Evolutionary conservation across 2,888 invertebrate species (phyloP), one percentile per base, ranked within the genome.

Genomic region (Didymodactylos carnosus): DNA sequence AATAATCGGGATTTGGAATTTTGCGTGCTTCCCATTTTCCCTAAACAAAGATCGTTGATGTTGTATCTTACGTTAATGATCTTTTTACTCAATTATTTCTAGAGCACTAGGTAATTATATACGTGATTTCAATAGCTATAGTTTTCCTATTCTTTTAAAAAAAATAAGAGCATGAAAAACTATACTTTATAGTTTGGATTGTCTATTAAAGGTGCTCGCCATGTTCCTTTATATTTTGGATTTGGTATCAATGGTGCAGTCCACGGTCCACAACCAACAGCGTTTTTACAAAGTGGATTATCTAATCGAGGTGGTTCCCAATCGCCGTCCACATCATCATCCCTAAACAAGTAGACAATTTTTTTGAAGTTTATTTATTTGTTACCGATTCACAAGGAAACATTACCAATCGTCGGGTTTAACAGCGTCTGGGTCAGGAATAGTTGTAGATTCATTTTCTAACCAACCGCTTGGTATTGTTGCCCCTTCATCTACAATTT

Each of bases 241-340:
- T 95, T 95, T 75, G 90, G 87, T 69, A 94, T 87, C 79, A 88
- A 85, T 25, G 92, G 91, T 25, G 90, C 87, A 77, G 87, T 88
- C 92, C 97, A 98, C 62, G 86, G 85, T 0, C 98, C 98, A 85
- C 98, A 98, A 19, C 98, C 97, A 4, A 89, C 87, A 10, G 88
- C 89, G 14, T 84, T 86, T 77, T 86, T 87, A 81, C 95, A 97
- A 6, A 86, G 86, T 0, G 94, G 92, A 86, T 98, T 98, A 79
- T 90, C 89, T 40, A 95, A 88, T 73, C 91, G 86, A 0, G 95
- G 92, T 7, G 97, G 89, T 83, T 97, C 97, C 97, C 97, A 99
- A 81, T 91, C 90, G 2, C 98, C 98, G 84, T 98, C 98, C 90
- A 97, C 97, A 77, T 95, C 94, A 25, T 89, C 88, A 83, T 98